Evolutionary conservation across 2,797 vertebrate species (phyloP).

Genomic region (Enteromius viviparus): DNA sequence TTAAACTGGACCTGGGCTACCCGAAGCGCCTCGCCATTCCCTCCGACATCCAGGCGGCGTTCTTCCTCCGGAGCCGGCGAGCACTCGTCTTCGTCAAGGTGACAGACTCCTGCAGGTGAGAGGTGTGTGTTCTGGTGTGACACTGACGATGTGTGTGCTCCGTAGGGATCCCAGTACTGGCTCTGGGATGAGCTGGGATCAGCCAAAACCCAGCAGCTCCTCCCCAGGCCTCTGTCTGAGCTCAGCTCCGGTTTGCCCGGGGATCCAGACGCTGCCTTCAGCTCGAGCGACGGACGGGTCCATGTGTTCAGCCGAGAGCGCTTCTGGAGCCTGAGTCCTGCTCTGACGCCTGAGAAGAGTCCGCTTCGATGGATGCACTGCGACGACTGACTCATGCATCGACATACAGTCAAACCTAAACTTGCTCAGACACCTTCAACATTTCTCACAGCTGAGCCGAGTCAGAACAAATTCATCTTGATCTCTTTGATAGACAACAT

Average conservation of each 20-base stretch:
- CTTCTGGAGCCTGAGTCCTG: slow-evolving; percentile 78
- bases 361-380: slow-evolving; percentile 84
- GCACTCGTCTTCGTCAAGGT: slow-evolving; percentile 85
- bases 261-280: slow-evolving; percentile 73
- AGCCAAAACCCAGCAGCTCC: slow-evolving; percentile 68
- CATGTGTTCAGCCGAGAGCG: slow-evolving; percentile 80
- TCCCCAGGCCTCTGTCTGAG: slow-evolving; percentile 74
- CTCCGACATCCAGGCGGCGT: slow-evolving; percentile 78
- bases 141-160: slow-evolving; percentile 9
- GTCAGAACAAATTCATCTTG: too few relatives aligned
- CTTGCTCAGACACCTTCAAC: too few relatives aligned
- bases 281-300: slow-evolving; percentile 75
- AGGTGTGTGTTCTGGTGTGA: not conserved
- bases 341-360: slow-evolving; percentile 72
- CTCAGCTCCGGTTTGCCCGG: slow-evolving; percentile 77
- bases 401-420: not conserved
- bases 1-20: slow-evolving; percentile 80
- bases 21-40: slow-evolving; percentile 78
- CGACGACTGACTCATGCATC: slow-evolving; percentile 57
- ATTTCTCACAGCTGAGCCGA: too few relatives aligned
- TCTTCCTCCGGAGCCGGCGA: slow-evolving; percentile 78
- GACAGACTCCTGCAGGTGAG: slow-evolving; percentile 22
- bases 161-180: slow-evolving; percentile 83
- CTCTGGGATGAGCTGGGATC: slow-evolving; percentile 82
- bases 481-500: too few relatives aligned